Evolutionary conservation across 2,113 vertebrate genomes (phyloP).

Genomic region (Campylorhamphus procurvoides): DNA sequence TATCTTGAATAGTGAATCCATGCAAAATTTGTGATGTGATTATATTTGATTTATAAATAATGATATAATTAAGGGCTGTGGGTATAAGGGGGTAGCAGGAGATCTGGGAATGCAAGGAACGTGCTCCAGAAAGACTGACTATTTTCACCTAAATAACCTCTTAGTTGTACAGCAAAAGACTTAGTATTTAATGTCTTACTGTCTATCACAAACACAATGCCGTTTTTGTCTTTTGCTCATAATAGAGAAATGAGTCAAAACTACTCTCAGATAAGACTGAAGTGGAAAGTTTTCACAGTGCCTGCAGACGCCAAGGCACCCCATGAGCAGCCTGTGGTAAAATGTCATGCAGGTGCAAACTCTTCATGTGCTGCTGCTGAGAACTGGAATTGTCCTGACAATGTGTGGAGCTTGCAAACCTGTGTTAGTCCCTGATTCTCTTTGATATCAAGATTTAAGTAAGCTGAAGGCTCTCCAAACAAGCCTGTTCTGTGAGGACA

Average conservation of each 20-base stretch:
- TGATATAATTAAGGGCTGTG: neutral
- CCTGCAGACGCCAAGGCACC: neutral
- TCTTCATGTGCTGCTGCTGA: neutral
- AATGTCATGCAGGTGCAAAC: neutral
- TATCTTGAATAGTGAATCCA: neutral
- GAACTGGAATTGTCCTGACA: neutral
- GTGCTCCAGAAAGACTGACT: neutral
- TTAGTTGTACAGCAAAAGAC: neutral
- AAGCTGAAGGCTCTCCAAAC: neutral
- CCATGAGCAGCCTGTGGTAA: neutral
- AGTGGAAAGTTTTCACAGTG: neutral
- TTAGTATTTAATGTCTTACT: neutral
- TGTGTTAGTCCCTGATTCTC: neutral
- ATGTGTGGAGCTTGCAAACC: neutral
- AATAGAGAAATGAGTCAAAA: constrained; percentile 9
- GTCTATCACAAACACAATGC: neutral
- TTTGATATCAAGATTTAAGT: neutral
- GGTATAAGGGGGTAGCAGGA: neutral
- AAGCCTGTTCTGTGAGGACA: neutral
- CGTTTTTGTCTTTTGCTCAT: neutral
- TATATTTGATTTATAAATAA: neutral
- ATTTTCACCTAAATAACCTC: neutral
- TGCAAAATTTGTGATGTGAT: neutral
- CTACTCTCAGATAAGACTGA: neutral
- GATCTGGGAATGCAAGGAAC: neutral